These are phyloP conservation scores for Aviceda subcristata DNA, from an alignment of 2,113 vertebrate species.

Conservation along the genomic window DNA sequence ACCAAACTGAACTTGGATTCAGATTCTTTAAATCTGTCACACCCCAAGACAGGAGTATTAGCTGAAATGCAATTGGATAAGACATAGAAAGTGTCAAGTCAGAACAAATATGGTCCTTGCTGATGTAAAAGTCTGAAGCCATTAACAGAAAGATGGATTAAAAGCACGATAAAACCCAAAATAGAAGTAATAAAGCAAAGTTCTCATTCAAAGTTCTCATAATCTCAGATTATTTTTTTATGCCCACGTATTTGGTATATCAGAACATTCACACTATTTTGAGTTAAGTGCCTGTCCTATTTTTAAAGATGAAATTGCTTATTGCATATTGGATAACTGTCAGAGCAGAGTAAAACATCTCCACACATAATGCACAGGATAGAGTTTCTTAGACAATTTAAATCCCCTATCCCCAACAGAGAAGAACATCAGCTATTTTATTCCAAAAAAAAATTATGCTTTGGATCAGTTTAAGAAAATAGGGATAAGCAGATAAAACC, in stretches of 20 bases:
- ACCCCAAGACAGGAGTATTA: neutral
- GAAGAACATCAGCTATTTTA: neutral
- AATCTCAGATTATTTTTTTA: neutral
- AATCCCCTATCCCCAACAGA: accelerated
- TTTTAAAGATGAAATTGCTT: neutral
- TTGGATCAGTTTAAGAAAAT: neutral
- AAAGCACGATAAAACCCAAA: neutral
- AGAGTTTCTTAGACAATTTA: neutral
- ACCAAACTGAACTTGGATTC: accelerated
- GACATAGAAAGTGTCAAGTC: neutral
- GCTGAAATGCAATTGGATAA: neutral
- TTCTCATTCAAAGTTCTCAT: too few species aligned
- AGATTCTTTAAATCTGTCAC: neutral
- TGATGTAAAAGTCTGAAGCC: neutral
- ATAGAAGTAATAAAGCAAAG: neutral
- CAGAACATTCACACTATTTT: neutral
- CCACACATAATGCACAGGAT: accelerated
- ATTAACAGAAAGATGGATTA: neutral
- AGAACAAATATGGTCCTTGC: neutral
- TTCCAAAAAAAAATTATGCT: neutral
- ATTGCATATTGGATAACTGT: neutral
- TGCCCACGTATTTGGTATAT: neutral
- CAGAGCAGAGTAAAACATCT: neutral
- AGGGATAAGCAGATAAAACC: neutral
- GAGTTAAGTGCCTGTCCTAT: neutral